A percentile compares a stretch with the other conserved stretches of the same genome.
Conservation (phyloP, 2,888 invertebrate genomes). For the Euphydryas editha region DNA sequence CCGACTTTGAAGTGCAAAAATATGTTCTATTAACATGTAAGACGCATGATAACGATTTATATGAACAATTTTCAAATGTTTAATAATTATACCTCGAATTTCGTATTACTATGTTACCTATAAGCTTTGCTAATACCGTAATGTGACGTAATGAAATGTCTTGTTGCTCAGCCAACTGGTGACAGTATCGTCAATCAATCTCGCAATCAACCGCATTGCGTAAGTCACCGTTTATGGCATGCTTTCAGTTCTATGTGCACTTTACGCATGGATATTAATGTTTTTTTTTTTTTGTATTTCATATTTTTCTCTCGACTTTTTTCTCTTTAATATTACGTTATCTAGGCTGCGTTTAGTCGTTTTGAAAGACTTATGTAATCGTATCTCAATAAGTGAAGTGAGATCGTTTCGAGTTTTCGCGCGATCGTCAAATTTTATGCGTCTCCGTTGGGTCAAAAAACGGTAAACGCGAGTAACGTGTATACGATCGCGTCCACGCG, state of each 20-base stretch:
- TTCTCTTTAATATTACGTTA: constrained; percentile 32
- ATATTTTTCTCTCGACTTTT: constrained; percentile 44
- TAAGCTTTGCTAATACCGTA: constrained; percentile 72
- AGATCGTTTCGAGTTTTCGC: not conserved
- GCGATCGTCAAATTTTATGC: not conserved
- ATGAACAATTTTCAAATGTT: constrained; percentile 15
- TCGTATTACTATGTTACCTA: constrained; percentile 17
- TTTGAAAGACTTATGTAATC: not conserved
- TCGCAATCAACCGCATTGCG: constrained; percentile 96
- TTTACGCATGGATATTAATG: constrained; percentile 68
- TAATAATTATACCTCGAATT: constrained; percentile 15
- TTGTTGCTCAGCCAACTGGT: constrained; percentile 93
- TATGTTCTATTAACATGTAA: constrained; percentile 32
- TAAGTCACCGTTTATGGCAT: constrained; percentile 85
- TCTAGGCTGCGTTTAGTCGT: constrained; percentile 49
- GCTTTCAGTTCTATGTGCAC: constrained; percentile 48
- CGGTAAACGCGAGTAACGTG: too few species aligned
- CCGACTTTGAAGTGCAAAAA: constrained; percentile 41
- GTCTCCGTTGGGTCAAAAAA: too few species aligned
- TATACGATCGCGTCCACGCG: too few species aligned
- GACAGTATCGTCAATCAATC: constrained; percentile 96
- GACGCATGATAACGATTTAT: constrained; percentile 33
- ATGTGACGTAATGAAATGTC: constrained; percentile 80
- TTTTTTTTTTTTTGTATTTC: constrained; percentile 53
- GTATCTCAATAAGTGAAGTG: not conserved